Percentiles rank a stretch among this genome's conserved stretches.
phyloP scores from a whole-genome alignment of 92 coral and sea anemone species.

The Heliopora coerulea region DNA sequence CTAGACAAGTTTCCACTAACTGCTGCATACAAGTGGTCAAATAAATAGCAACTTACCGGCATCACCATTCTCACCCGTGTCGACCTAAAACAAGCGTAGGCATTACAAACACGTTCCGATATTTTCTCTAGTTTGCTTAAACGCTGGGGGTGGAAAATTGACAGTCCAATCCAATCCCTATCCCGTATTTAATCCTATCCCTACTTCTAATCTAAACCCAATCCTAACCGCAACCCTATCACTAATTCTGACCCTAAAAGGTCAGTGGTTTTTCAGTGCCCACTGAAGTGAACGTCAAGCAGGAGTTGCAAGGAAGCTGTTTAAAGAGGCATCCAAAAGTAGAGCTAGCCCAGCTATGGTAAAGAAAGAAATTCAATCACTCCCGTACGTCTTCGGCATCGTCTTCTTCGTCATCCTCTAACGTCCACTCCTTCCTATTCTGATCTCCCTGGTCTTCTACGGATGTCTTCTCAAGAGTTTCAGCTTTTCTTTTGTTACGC shows the following conservation, averaged over 20 bases:
- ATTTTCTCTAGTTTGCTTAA: no score
- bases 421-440: slow-evolving; percentile 89
- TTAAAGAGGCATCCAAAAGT: no score
- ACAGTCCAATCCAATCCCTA: slow-evolving; percentile 7
- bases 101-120: background rate
- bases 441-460: slow-evolving; percentile 59
- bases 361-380: background rate
- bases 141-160: no score
- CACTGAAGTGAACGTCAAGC: no score
- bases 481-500: slow-evolving; percentile 77
- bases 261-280: no score
- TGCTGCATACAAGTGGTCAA: no score
- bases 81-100: background rate
- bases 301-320: no score
- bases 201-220: no score
- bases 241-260: no score
- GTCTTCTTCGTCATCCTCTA: slow-evolving; percentile 99
- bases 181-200: background rate
- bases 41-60: background rate
- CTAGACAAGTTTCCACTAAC: no score
- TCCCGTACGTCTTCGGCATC: slow-evolving; percentile 63
- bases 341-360: no score
- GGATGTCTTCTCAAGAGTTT: slow-evolving; percentile 52
- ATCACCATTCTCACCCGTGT: slow-evolving; percentile 19
- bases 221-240: no score